Evolutionary conservation across 2,113 vertebrate species (phyloP), one percentile per base, ranked within the genome.

Genomic region (Microcebus griseorufus): DNA sequence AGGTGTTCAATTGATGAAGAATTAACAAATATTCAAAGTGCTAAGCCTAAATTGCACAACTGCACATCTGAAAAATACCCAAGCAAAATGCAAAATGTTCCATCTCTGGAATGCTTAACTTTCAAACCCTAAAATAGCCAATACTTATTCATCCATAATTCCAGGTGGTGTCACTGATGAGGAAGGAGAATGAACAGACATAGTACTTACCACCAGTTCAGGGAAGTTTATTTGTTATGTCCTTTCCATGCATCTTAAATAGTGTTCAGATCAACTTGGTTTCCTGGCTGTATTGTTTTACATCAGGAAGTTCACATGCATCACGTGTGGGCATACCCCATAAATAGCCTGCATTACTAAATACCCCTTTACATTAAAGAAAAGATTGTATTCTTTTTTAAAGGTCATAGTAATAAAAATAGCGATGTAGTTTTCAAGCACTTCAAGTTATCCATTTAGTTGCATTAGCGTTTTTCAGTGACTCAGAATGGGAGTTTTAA

Each of bases 371-470:
- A 70, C n/a, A 48, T 88, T 58, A 20, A 51, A 72, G 48, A 78
- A 90, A 92, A 90, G 4, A 39, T 2, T 62, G 6, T 27, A 51
- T 92, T 92, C 13, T 80, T 55, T 94, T 58, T 4, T 92, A 95
- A 90, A 96, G 67, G 80, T 90, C 70, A 55, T 69, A 34, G 55
- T 65, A 53, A 65, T 65, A 83, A 85, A 75, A 90, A 90, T 73
- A 79, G 48, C 25, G 9, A 58, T 70, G 45, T 42, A 34, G 9
- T 73, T 92, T 84, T 73, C 37, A 82, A 39, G 81, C 48, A 70
- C 11, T 87, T 75, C 32, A 42, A 53, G 16, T 72, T n/a, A 78
- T 37, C 64, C 22, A 39, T 32, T 88, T 39, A 72, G 53, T 42
- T 79, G 37, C 27, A 13, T 76, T 83, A 39, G 42, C 34, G 4